Evolutionary conservation across 2,113 vertebrate species (phyloP).

Genomic region (Eulemur macaco): DNA sequence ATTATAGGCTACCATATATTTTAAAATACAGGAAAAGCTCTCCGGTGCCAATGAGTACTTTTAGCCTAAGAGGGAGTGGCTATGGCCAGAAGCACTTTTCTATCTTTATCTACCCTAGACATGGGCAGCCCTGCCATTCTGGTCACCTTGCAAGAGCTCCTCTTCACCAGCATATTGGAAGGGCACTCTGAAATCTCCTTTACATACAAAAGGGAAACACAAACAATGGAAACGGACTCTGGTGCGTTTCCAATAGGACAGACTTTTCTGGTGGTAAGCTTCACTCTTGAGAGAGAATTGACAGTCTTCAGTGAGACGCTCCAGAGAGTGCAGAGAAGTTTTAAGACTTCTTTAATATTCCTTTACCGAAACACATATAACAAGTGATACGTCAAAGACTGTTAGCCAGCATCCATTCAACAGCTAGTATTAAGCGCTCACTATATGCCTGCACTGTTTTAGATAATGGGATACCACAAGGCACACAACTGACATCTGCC

Average conservation of each 20-base stretch:
- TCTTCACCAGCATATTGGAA: neutral
- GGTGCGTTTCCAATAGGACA: neutral
- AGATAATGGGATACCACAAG: neutral
- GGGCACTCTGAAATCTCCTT: neutral
- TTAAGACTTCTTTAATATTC: neutral
- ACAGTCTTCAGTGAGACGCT: neutral
- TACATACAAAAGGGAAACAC: neutral
- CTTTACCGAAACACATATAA: neutral
- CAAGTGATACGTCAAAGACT: neutral
- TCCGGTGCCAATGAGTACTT: neutral
- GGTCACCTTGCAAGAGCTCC: neutral
- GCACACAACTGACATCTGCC: constrained; percentile 8
- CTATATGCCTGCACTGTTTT: neutral
- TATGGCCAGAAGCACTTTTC: neutral
- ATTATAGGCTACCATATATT: constrained; percentile 37
- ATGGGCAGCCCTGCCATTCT: neutral
- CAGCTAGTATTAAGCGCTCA: neutral
- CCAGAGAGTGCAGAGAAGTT: neutral
- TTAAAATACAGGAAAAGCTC: constrained; percentile 2
- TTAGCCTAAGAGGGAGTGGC: neutral
- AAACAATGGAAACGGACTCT: neutral
- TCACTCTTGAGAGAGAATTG: neutral
- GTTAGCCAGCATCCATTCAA: neutral
- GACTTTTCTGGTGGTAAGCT: neutral
- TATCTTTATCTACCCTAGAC: constrained; percentile 32